A percentile compares a stretch with the other conserved stretches of the same genome.
Conservation (phyloP, 1,140 invertebrate genomes). For the Centruroides vittatus region DNA sequence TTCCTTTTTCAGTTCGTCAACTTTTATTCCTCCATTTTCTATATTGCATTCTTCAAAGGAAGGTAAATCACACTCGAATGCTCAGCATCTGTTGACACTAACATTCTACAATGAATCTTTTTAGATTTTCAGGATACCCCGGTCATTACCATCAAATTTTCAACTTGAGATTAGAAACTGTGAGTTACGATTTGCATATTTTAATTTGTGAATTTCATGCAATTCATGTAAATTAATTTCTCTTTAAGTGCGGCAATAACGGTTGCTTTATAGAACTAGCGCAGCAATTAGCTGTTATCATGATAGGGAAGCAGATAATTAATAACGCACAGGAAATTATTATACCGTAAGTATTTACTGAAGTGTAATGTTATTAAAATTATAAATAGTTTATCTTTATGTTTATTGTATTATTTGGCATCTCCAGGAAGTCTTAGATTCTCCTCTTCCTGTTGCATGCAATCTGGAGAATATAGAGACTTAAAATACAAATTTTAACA, state of each 20-base stretch:
- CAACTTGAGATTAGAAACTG: conserved; percentile 51
- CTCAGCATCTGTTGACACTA: no score
- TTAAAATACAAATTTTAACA: no score
- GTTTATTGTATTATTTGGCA: no score
- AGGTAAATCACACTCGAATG: conserved; percentile 22
- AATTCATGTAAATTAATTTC: conserved; percentile 3
- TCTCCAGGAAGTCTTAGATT: no score
- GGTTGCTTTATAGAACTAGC: conserved; percentile 69
- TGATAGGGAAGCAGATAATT: conserved; percentile 70
- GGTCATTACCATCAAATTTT: conserved; percentile 56
- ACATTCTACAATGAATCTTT: neutral
- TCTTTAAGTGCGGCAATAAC: conserved; percentile 52
- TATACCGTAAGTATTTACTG: conserved; percentile 38
- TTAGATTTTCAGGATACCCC: conserved; percentile 57
- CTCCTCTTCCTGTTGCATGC: no score
- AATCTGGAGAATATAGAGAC: no score
- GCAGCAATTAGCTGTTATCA: conserved; percentile 66
- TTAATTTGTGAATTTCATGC: neutral
- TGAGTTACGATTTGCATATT: conserved; percentile 27
- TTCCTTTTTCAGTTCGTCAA: conserved; percentile 79
- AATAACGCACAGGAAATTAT: conserved; percentile 62
- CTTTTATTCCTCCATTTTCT: conserved; percentile 71
- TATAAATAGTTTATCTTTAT: no score
- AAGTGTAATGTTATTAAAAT: no score
- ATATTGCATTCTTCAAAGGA: conserved; percentile 72